Conservation (phyloP, 2,888 invertebrate species). For the Netelia melanura region DNA sequence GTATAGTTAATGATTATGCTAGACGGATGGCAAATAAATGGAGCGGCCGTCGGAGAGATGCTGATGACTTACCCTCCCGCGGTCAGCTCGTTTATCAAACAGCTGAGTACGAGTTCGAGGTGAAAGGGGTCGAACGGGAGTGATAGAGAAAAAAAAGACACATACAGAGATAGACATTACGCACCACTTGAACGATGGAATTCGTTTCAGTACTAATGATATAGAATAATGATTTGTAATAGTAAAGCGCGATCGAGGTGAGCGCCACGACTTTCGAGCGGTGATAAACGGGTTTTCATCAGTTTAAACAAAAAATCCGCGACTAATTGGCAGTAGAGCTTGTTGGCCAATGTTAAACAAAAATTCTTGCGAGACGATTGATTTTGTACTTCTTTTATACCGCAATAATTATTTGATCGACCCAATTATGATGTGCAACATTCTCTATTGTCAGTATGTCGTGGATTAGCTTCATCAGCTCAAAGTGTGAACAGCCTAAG, state of each 20-base stretch:
- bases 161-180: constrained; percentile 84
- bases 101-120: constrained; percentile 87
- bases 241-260: constrained; percentile 37
- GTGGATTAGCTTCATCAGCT: constrained; percentile 34
- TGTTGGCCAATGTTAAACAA: constrained; percentile 6
- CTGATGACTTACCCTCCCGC: constrained; percentile 91
- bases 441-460: constrained; percentile 37
- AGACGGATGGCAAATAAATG: constrained; percentile 69
- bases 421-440: constrained; percentile 24
- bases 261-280: constrained; percentile 20
- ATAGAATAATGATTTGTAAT: constrained; percentile 48
- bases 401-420: not conserved
- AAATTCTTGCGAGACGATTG: not conserved
- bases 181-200: constrained; percentile 70
- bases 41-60: constrained; percentile 76
- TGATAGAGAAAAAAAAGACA: constrained; percentile 83
- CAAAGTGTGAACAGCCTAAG: constrained; percentile 58
- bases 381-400: not conserved
- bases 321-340: constrained; percentile 35
- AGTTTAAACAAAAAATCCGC: not conserved
- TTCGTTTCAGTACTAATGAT: constrained; percentile 46
- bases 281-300: constrained; percentile 23
- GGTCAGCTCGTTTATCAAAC: constrained; percentile 94
- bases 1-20: constrained; percentile 21
- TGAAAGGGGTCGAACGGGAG: constrained; percentile 83